Base-by-base conservation (phyloP, 2,113 vertebrate genomes). In the Pampusana beccarii region DNA sequence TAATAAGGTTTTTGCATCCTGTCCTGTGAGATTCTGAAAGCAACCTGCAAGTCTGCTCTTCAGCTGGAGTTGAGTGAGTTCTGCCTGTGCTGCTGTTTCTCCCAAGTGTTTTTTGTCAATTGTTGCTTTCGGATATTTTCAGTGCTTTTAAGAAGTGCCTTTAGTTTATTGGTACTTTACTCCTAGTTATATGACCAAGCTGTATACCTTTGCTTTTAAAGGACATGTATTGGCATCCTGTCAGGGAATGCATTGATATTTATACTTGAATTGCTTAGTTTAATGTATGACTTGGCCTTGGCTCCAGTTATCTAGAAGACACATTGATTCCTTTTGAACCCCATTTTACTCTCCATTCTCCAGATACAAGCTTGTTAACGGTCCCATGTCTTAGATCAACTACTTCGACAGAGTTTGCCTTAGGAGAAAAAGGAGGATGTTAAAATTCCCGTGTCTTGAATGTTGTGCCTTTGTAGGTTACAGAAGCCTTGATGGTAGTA, bases 231-330 rank as follows among this genome's bases (percentile, higher is more conserved):
- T 80, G 88, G 46, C 90, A 88, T 86, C 67, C 90, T 92, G 88
- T 95, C 88, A 94, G 67, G 75, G 9, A 70, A 33, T 20, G 65
- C 70, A 86, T 69, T 84, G 85, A 78, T 90, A 90, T 95, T 96
- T 93, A 93, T 93, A 74, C 48, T 83, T 88, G 66, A 96, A 78
- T 74, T 92, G 51, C 54, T 92, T 86, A 46, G 28, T 88, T 93
- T 96, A 83, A 90, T 73, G 67, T 94, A 86, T 92, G 46, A 88
- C 75, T 93, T 92, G 72, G 79, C 67, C 85, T 93, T 95, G 64
- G 33, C 38, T 95, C 19, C 67, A 48, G 26, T 86, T 96, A 83
- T 92, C 78, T 86, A 62, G 62, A 85, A 93, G 57, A 88, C 66
- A 61, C 88, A 96, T 80, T 1, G 82, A 93, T 90, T 95, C 26